These are phyloP conservation scores for Seriola dumerili DNA, from an alignment of 2,113 vertebrate genomes.

Conservation along the genomic window DNA sequence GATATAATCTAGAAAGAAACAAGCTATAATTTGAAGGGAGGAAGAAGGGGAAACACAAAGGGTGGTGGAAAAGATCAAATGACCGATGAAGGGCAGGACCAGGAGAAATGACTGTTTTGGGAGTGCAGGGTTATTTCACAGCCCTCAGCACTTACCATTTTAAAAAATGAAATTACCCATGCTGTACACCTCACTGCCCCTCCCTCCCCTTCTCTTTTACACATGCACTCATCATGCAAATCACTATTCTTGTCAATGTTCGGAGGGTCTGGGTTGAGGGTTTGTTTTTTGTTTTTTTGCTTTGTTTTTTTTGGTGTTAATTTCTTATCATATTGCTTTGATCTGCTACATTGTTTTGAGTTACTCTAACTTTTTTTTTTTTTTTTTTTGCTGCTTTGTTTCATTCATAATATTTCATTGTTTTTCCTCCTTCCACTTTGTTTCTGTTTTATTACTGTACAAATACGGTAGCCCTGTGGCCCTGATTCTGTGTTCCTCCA, in stretches of 20 bases:
- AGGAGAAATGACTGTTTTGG: conserved; percentile 48
- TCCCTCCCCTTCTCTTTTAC: background rate
- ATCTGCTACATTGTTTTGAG: background rate
- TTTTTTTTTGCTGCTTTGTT: background rate
- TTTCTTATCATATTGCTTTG: background rate
- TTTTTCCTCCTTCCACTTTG: background rate
- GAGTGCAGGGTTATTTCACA: conserved; percentile 56
- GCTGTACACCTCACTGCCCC: background rate
- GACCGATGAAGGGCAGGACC: conserved; percentile 39
- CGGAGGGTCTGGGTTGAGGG: background rate
- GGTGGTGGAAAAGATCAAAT: conserved; percentile 44
- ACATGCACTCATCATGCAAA: conserved; percentile 3
- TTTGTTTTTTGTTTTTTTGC: too few relatives aligned
- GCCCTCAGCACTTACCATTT: conserved; percentile 31
- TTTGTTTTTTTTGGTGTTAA: background rate
- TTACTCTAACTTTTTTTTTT: background rate
- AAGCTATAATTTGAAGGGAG: conserved; percentile 15
- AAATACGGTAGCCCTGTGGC: background rate
- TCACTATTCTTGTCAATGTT: background rate
- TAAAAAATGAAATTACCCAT: conserved; percentile 44
- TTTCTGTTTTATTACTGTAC: background rate
- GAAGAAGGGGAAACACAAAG: background rate
- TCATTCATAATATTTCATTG: background rate
- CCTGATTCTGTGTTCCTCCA: background rate
- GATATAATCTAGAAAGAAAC: background rate